phyloP scores from a whole-genome alignment of 2,113 vertebrate genomes.

The Colius striatus region DNA sequence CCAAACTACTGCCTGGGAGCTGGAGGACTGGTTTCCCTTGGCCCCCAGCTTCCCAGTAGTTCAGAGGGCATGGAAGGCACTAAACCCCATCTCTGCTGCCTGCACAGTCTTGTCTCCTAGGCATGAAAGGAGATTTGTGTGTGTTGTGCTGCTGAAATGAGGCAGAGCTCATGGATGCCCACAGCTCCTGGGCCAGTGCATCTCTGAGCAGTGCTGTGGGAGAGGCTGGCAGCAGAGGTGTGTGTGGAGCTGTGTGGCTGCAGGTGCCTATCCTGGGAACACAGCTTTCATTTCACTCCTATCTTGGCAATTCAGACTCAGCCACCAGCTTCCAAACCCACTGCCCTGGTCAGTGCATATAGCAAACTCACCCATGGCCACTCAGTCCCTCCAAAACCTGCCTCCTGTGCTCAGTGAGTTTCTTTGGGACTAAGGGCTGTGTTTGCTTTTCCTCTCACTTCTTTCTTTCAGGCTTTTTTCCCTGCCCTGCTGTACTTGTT shows the following conservation, averaged over 20 bases:
- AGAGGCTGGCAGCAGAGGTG: neutral
- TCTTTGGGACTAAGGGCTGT: neutral
- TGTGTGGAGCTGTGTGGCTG: neutral
- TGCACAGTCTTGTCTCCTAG: neutral
- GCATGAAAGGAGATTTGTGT: neutral
- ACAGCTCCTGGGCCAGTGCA: neutral
- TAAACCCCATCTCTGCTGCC: neutral
- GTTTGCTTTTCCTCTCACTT: neutral
- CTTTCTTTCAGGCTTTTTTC: neutral
- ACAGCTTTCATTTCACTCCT: neutral
- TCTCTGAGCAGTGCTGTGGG: rapidly evolving
- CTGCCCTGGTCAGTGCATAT: neutral
- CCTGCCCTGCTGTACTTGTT: neutral
- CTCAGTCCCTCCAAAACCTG: slow-evolving; percentile 14
- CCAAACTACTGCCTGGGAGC: neutral
- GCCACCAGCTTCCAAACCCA: neutral
- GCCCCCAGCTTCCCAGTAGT: neutral
- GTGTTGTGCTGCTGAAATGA: neutral
- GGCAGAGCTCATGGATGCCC: neutral
- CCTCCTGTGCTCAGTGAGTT: slow-evolving; percentile 12
- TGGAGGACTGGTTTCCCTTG: neutral
- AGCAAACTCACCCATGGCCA: slow-evolving; percentile 42
- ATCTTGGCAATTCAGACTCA: slow-evolving; percentile 32
- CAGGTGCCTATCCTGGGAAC: slow-evolving; percentile 40
- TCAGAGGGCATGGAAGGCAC: neutral